Percentiles rank a stretch among this genome's conserved stretches.
Conservation (phyloP, 2,797 vertebrate species). For the Parauchenoglanis ngamensis region DNA sequence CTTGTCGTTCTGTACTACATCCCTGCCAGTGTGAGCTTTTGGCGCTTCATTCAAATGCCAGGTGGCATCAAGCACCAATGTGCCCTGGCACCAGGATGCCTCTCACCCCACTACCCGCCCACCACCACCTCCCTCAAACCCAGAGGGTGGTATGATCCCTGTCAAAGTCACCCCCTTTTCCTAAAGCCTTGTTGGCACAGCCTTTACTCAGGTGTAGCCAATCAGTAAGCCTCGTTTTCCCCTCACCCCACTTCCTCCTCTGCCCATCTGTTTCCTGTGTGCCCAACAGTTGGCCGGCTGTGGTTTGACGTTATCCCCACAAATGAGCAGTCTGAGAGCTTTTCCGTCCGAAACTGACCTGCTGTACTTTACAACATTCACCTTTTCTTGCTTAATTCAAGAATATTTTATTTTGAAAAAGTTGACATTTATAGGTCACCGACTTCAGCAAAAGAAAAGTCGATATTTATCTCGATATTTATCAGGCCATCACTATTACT, state of each 20-base stretch:
- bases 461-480: background rate
- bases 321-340: constrained; percentile 48
- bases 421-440: background rate
- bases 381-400: background rate
- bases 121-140: background rate
- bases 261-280: constrained; percentile 68
- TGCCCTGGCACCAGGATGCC: constrained; percentile 42
- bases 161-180: constrained; percentile 66
- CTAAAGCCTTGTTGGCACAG: constrained; percentile 63
- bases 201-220: constrained; percentile 57
- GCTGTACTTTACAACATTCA: background rate
- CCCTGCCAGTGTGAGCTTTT: constrained; percentile 38
- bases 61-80: constrained; percentile 54
- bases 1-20: background rate
- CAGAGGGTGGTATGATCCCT: constrained; percentile 62
- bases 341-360: constrained; percentile 56
- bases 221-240: constrained; percentile 44
- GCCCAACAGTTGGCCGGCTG: constrained; percentile 54
- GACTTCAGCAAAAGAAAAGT: background rate
- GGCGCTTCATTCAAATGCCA: constrained; percentile 51
- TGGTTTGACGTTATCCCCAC: constrained; percentile 18
- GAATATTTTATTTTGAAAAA: background rate
- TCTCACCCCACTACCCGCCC: background rate
- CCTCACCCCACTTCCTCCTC: constrained; percentile 46
- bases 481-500: background rate